Evolutionary conservation across 2,888 invertebrate genomes (phyloP), one percentile per base, ranked within the genome.

Genomic region (Catocala fraxini): DNA sequence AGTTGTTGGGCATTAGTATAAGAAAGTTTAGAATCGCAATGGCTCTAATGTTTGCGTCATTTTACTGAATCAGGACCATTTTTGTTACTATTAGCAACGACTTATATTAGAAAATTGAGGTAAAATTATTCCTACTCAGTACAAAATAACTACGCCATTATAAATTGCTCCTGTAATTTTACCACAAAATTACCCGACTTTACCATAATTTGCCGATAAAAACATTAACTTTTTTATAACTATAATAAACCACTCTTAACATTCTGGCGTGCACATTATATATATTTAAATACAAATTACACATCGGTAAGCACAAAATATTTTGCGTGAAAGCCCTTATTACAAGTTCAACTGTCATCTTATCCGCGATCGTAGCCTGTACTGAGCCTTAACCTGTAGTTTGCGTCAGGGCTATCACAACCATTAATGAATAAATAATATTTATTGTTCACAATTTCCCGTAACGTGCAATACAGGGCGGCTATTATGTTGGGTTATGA

Each of bases 321-420:
- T 63, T 75, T 78, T 48, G 63, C 51, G 75, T 56, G 75, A 75
- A 75, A 75, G 79, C 73, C 70, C 10, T 39, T 62, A 55, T 67
- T 75, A 68, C 67, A 70, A 68, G 75, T 72, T 68, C 62, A 71
- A 71, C 75, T 78, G 78, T 77, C 75, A 71, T 67, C 63, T 74
- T 59, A 68, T 62, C 54, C 59, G 54, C 39, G 65, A 62, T 56
- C 61, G 34, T n/a, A 54, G 55, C 57, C 54, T 73, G 70, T 65
- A 67, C 60, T 56, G n/a, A 54, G 55, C 57, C 54, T 73, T 73
- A 66, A 67, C 60, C 56, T 73, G 71, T 56, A 54, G 59, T 65
- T 68, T 48, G 7, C 6, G 12, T 33, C 43, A 76, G 51, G 73
- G 73, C 53, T 63, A 63, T 39, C 64, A 43, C 41, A 45, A 42